Evolutionary conservation across 2,797 vertebrate species (phyloP), one percentile per base, ranked within the genome.

Genomic region (Myotis vivesi): DNA sequence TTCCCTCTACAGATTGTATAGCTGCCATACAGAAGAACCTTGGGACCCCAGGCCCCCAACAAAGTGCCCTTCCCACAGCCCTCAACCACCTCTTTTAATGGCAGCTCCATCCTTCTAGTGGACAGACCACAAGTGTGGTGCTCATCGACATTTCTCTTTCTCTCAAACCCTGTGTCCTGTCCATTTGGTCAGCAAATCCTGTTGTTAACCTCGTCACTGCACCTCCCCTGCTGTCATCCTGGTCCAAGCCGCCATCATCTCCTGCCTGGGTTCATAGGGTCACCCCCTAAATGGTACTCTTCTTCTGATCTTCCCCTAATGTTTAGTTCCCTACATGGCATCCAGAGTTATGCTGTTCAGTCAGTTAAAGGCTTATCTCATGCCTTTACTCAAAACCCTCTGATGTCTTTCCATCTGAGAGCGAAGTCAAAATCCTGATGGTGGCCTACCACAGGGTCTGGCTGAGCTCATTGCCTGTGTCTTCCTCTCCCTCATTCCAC

Each of bases 171-270:
- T 25, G 0, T 6, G 12, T 44, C 53, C 75, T 36, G 15, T 51
- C 46, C 15, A 25, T 0, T 55, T 13, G 49, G 28, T 77, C 49
- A 22, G 41, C 46, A 51, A 36, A 41, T 87, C 62, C 57, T 51
- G 0, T 41, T 25, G 3, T n/a, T 8, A 23, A 23, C 22, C 9
- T 0, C 0, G 0, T 62, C 30, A 64, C 16, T 0, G 33, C 8
- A 28, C 30, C 86, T 81, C 20, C 38, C 53, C 13, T 38, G 9
- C 55, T 3, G 12, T 55, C 55, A 8, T 53, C 53, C 8, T 81
- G 57, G 23, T 33, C 68, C n/a, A 6, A n/a, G 51, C 49, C 8
- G 59, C 72, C 30, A 4, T 73, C 71, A 2, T 0, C 28, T 51
- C 62, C 76, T 46, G 55, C 81, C 79, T 91, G 68, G 19, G 23